These are phyloP conservation scores for Atractosteus spatula DNA, from an alignment of 2,113 vertebrate species.

Conservation along the genomic window DNA sequence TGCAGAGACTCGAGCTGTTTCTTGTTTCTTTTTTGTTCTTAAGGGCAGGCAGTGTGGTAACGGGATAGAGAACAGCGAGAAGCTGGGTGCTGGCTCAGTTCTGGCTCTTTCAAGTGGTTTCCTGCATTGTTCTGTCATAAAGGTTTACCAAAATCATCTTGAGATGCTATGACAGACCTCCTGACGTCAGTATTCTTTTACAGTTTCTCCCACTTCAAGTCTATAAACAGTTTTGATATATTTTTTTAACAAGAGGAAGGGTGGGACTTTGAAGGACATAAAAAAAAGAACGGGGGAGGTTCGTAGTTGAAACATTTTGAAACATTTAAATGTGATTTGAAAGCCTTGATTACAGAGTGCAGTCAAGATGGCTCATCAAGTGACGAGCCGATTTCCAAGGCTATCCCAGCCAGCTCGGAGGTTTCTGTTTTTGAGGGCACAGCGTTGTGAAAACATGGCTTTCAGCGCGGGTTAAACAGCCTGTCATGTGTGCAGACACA, in stretches of 20 bases:
- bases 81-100: neutral
- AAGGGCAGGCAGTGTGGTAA: neutral
- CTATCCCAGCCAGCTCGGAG: neutral
- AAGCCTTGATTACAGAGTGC: neutral
- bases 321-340: neutral
- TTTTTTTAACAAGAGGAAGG: neutral
- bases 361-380: slow-evolving; percentile 36
- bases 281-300: neutral
- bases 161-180: neutral
- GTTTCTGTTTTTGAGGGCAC: neutral
- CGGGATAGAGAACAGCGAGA: neutral
- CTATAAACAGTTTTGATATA: slow-evolving; percentile 1
- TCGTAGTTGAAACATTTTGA: neutral
- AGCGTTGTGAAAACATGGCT: too few species aligned
- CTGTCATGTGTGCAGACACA: too few species aligned
- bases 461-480: too few species aligned
- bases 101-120: neutral
- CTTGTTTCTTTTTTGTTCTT: too few species aligned
- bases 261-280: neutral
- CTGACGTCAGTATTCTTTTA: neutral
- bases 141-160: neutral
- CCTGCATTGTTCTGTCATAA: slow-evolving; percentile 12
- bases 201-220: neutral
- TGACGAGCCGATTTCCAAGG: slow-evolving; percentile 29
- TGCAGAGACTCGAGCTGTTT: neutral